Percentiles rank a stretch among this genome's conserved stretches.
Conservation (phyloP, 2,888 invertebrate genomes). For the Agrotis clavis region DNA sequence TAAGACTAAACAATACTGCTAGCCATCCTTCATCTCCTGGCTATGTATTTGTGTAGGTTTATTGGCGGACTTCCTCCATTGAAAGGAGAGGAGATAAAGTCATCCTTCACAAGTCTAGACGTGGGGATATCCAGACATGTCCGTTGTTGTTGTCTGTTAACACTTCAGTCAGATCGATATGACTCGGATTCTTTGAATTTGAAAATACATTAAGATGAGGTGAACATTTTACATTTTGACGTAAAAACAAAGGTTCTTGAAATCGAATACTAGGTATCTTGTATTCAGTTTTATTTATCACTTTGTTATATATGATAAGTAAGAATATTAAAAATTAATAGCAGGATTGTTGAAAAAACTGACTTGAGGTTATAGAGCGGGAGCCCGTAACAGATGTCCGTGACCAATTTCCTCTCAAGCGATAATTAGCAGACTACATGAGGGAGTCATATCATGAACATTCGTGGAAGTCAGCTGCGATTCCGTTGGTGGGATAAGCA, state of each 20-base stretch:
- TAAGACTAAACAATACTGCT: background rate
- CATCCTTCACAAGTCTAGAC: conserved; percentile 47
- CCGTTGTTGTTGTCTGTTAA: conserved; percentile 34
- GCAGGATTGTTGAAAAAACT: no score
- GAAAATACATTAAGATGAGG: background rate
- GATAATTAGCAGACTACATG: no score
- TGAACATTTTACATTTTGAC: background rate
- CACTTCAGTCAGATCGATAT: conserved; percentile 15
- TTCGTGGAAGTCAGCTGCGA: no score
- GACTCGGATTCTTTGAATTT: background rate
- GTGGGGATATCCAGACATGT: conserved; percentile 21
- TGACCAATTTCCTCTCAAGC: no score
- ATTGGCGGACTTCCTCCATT: background rate
- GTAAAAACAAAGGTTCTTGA: background rate
- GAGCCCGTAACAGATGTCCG: no score
- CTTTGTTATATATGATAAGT: no score
- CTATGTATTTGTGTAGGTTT: background rate
- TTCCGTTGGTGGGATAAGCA: no score
- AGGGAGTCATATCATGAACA: no score
- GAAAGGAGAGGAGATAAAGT: conserved; percentile 20
- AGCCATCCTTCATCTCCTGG: background rate
- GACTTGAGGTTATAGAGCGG: no score
- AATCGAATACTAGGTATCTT: no score
- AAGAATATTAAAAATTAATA: no score
- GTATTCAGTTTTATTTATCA: no score